phyloP scores from a whole-genome alignment of 2,797 vertebrate genomes.

The Pterois miles region DNA sequence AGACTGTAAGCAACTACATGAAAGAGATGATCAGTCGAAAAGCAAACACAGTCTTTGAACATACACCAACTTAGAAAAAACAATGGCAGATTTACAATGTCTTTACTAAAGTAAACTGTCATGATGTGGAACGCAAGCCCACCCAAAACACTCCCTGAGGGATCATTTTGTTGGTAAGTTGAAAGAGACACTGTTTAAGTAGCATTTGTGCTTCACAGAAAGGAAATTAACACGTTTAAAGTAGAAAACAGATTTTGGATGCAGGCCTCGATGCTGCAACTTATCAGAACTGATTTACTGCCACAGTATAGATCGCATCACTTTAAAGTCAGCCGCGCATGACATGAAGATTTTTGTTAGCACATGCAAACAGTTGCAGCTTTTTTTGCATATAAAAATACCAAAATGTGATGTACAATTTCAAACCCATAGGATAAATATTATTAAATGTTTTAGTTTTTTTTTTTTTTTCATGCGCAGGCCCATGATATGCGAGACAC shows the following conservation, averaged over 20 bases:
- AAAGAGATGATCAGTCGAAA: not conserved
- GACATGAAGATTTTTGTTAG: not conserved
- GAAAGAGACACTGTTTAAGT: not conserved
- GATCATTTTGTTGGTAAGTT: not conserved
- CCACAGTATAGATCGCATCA: slow-evolving; percentile 2
- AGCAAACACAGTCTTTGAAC: not conserved
- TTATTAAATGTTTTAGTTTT: not conserved
- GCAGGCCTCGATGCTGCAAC: not conserved
- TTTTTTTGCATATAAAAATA: not conserved
- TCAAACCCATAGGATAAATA: not conserved
- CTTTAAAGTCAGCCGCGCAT: not conserved
- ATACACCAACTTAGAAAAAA: too few relatives aligned
- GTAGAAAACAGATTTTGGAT: not conserved
- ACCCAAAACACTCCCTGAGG: not conserved
- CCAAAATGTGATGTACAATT: not conserved
- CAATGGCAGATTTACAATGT: not conserved
- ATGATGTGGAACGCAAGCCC: not conserved
- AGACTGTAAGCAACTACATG: not conserved
- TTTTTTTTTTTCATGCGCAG: too few relatives aligned
- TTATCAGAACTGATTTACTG: not conserved
- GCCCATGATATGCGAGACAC: not conserved
- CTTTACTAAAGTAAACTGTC: not conserved
- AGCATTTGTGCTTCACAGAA: not conserved
- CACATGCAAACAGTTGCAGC: not conserved
- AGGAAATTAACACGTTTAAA: too few relatives aligned